These are phyloP conservation scores for Dendropsophus ebraccatus DNA, from an alignment of 2,113 vertebrate genomes.

Conservation along the genomic window DNA sequence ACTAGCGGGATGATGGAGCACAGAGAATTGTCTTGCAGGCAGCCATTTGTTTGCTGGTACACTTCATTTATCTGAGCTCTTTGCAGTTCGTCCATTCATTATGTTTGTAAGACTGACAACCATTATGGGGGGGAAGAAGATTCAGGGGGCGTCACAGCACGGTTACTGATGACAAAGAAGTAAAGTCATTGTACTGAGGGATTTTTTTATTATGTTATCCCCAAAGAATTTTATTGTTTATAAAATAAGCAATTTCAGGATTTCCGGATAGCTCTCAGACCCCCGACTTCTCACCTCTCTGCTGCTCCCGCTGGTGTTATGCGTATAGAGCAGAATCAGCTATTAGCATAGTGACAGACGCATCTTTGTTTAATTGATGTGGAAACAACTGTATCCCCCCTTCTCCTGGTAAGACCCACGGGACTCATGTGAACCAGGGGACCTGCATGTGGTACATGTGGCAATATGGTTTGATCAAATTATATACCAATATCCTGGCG, in stretches of 20 bases:
- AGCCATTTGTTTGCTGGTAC: constrained; percentile 1
- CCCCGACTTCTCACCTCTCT: background rate
- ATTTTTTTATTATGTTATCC: background rate
- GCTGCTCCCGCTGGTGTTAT: background rate
- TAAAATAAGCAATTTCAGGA: background rate
- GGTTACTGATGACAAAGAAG: background rate
- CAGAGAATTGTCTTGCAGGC: background rate
- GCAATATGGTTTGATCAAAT: no score
- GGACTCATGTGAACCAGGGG: no score
- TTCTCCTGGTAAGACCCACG: no score
- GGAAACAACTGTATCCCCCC: no score
- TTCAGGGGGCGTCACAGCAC: background rate
- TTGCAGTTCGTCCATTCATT: background rate
- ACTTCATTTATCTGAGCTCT: constrained; percentile 21
- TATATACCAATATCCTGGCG: no score
- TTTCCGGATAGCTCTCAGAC: background rate
- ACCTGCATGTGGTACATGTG: no score
- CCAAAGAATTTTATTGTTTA: background rate
- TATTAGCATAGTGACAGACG: no score
- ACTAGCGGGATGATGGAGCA: background rate
- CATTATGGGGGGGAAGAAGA: background rate
- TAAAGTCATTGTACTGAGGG: background rate
- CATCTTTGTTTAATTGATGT: no score
- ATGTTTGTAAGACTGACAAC: background rate
- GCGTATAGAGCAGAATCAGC: no score